These are phyloP conservation scores for Zingel zingel DNA, from an alignment of 2,113 vertebrate species.

Conservation along the genomic window DNA sequence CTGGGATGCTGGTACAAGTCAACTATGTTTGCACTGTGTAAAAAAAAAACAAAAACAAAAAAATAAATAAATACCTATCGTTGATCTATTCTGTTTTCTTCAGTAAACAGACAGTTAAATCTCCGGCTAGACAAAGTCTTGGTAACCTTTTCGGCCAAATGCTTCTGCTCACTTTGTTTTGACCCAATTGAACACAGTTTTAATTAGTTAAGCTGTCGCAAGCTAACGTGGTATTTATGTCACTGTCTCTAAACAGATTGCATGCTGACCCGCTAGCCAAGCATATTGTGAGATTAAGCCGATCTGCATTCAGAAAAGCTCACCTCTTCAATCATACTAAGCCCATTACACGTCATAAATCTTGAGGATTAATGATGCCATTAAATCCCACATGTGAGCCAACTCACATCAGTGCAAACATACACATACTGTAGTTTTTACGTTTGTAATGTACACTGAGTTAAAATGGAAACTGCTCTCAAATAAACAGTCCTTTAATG, in stretches of 20 bases:
- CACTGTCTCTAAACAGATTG: slow-evolving; percentile 58
- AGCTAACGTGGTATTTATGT: slow-evolving; percentile 57
- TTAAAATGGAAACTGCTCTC: background rate
- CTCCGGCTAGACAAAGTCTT: slow-evolving; percentile 20
- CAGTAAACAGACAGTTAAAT: slow-evolving; percentile 42
- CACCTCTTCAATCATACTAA: slow-evolving; percentile 65
- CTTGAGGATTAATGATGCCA: slow-evolving; percentile 47
- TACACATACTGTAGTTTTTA: too few species aligned
- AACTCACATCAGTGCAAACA: background rate
- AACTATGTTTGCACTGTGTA: background rate
- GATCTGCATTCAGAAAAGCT: slow-evolving; percentile 48
- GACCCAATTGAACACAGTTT: slow-evolving; percentile 31
- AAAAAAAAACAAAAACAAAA: background rate
- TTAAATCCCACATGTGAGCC: background rate
- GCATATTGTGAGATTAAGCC: slow-evolving; percentile 71
- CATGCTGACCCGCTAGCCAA: slow-evolving; percentile 67
- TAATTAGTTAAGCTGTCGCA: slow-evolving; percentile 45
- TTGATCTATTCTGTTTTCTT: slow-evolving; percentile 17
- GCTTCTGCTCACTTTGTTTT: slow-evolving; percentile 37
- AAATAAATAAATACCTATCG: too few species aligned
- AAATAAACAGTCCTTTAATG: background rate
- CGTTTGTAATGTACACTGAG: background rate
- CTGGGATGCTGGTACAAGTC: background rate
- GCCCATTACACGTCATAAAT: slow-evolving; percentile 16
- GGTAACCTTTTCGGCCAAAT: slow-evolving; percentile 56